Conservation (phyloP, 2,113 vertebrate species). For the Cyanocitta stelleri region DNA sequence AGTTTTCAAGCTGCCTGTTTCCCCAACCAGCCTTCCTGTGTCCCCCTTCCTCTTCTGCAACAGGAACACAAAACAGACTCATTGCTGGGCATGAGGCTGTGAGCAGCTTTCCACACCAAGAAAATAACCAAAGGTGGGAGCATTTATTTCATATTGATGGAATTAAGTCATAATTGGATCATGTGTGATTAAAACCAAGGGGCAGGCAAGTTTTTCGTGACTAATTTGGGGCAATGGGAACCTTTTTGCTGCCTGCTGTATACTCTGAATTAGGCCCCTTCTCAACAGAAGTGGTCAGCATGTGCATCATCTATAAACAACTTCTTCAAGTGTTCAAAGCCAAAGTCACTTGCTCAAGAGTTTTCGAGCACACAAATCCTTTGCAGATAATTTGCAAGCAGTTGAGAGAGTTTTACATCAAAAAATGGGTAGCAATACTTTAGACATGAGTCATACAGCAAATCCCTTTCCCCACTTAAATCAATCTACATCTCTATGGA, state of each 20-base stretch:
- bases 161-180: neutral
- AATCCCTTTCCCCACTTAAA: neutral
- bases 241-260: neutral
- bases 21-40: neutral
- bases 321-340: neutral
- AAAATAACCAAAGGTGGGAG: neutral
- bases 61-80: neutral
- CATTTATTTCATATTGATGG: neutral
- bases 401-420: neutral
- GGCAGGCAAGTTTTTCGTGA: neutral
- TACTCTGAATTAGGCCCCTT: neutral
- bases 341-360: neutral
- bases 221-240: neutral
- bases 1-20: neutral
- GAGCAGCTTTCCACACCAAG: neutral
- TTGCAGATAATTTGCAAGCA: neutral
- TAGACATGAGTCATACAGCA: neutral
- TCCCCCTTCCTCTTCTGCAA: neutral
- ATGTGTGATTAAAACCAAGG: neutral
- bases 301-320: neutral
- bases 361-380: neutral
- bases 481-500: neutral
- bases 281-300: neutral
- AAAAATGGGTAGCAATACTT: neutral
- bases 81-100: neutral